Base-by-base conservation (phyloP, 2,113 vertebrate species). In the Ginglymostoma cirratum region DNA sequence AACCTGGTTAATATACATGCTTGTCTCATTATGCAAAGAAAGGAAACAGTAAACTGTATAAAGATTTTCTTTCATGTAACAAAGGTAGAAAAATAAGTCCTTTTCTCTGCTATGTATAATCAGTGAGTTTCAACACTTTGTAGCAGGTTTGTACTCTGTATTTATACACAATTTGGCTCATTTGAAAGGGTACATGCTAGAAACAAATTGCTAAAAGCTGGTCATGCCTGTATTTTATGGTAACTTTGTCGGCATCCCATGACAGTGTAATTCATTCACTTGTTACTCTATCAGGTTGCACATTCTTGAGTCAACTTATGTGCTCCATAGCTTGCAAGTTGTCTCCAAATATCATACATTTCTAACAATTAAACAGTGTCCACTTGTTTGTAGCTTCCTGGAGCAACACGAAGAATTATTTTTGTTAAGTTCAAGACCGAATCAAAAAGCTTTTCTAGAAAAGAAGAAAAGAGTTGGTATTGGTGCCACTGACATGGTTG, bases 81-180 rank as follows among this genome's bases (percentile, higher is more conserved):
- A 98, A 98, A 98, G 98, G 96, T 97, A 98, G 96, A 96, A 96
- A 96, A 96, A 96, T 96, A 96, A 96, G 96, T 80, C 96, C 94
- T 95, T 94, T 96, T 96, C 96, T 55, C 95, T 93, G 95, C 69
- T 96, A 96, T 96, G 34, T 38, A 86, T 61, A 96, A 95, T 96
- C 96, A 96, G 45, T 87, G 42, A 48, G 96, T 72, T 83, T 19
- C 83, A 96, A 95, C 95, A 70, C 52, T 17, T 65, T 45, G 14
- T 42, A 96, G 83, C 92, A 95, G 87, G 94, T 78, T 42, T 95
- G 69, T 72, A 95, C 27, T 94, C 92, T 94, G 66, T 94, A 94
- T 34, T 90, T 72, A 72, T 95, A 95, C 94, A 95, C 69, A 48
- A 12, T 93, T 52, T 95, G 94, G 93, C 93, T 94, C 93, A 69